Evolutionary conservation across 2,113 vertebrate species (phyloP), one percentile per base, ranked within the genome.

Genomic region (Turnix velox): DNA sequence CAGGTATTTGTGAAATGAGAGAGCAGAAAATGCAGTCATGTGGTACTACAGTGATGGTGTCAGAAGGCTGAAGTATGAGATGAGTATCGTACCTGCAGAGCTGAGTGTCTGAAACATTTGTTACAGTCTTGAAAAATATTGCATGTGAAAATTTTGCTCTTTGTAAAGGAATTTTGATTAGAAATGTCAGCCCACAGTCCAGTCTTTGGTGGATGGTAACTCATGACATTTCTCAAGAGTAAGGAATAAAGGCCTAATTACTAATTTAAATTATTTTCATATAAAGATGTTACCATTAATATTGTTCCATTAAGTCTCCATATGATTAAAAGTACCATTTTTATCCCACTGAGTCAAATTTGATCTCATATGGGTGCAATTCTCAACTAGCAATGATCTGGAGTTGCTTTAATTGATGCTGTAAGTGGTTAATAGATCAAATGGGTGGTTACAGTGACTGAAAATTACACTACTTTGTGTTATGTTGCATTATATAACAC

Each of bases 1-100:
- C 98, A 98, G 98, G 98, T 98, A 98, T 37, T 94, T 92, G 62
- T 59, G 73, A 54, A 82, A 77, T 24, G 22, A 71, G 63, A 54
- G 63, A 71, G 75, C 4, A 90, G 59, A 94, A 82, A 94, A 63
- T 43, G 33, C 12, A 69, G 46, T 51, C 33, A 45, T 49, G n/a
- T 87, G 61, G 20, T 83, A 66, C 86, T 59, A 43, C 54, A 54
- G 58, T 52, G 69, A 39, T 67, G 27, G 54, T 84, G 25, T 66
- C 68, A 77, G 37, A 46, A 80, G n/a, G 67, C 71, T 55, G 46
- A 88, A 88, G 74, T 61, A 19, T 25, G 37, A 62, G n/a, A 86
- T 51, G 9, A 67, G 18, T 73, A 39, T 42, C 10, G 12, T 28
- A 23, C 15, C 25, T 84, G 31, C 27, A 59, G 33, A 65, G 45